Conservation (phyloP, 2,888 invertebrate species). For the Scelioninae gen. 2 region DNA sequence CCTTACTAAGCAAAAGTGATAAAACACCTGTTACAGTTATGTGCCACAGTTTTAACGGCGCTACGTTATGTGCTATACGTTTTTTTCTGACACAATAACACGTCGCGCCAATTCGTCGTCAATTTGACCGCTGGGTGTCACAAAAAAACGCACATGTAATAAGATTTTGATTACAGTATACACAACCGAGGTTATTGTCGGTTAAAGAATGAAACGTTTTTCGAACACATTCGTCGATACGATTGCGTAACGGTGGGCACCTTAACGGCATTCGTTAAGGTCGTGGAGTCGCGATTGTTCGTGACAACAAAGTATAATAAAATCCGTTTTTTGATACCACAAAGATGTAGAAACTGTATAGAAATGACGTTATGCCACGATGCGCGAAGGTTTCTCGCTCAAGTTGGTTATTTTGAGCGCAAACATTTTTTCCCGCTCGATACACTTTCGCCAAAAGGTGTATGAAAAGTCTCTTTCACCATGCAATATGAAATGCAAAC, state of each 20-base stretch:
- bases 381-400: constrained; percentile 26
- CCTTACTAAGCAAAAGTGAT: constrained; percentile 37
- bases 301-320: too few relatives aligned
- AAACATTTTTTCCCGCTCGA: not conserved
- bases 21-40: constrained; percentile 43
- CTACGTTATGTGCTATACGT: too few relatives aligned
- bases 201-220: constrained; percentile 3
- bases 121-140: too few relatives aligned
- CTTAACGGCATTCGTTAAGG: constrained; percentile 6
- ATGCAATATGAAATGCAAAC: constrained; percentile 18
- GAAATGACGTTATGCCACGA: too few relatives aligned
- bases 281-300: not conserved
- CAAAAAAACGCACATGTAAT: too few relatives aligned
- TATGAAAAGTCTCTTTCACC: constrained; percentile 24
- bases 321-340: too few relatives aligned
- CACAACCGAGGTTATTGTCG: constrained; percentile 15
- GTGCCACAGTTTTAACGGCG: constrained; percentile 24
- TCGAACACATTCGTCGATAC: constrained; percentile 1
- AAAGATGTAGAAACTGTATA: too few relatives aligned
- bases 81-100: too few relatives aligned
- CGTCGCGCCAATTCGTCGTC: too few relatives aligned
- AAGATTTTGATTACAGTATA: constrained; percentile 14
- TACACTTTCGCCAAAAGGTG: constrained; percentile 40
- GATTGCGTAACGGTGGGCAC: constrained; percentile 1
- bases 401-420: not conserved